A percentile compares a stretch with the other conserved stretches of the same genome.
These are phyloP conservation scores for Myathropa florea DNA, from an alignment of 2,888 invertebrate genomes.

Conservation along the genomic window DNA sequence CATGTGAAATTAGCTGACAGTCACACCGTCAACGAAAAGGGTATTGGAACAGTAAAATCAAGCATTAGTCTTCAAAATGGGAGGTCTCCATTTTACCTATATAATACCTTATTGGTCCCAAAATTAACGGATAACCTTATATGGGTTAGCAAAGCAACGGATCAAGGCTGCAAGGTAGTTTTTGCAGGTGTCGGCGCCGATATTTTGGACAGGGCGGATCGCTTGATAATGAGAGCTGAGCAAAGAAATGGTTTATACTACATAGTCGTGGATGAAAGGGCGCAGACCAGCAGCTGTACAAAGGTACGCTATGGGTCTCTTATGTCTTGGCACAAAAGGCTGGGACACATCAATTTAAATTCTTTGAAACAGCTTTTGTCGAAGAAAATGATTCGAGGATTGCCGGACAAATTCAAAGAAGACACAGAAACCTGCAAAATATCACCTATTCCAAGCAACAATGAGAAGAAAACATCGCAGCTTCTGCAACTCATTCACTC, in stretches of 20 bases:
- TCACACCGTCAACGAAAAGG: not conserved
- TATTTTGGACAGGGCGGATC: no score
- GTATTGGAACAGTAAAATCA: not conserved
- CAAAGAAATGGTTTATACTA: no score
- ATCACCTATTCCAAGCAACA: no score
- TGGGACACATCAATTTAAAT: constrained; percentile 12
- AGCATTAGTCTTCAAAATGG: no score
- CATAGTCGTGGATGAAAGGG: no score
- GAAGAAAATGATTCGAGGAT: constrained; percentile 17
- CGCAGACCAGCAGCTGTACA: no score
- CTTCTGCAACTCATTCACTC: not conserved
- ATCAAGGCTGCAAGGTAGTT: not conserved
- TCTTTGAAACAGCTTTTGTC: constrained; percentile 3
- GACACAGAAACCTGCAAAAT: no score
- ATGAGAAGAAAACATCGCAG: not conserved
- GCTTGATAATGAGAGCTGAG: not conserved
- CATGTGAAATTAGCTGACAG: not conserved
- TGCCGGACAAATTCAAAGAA: constrained; percentile 21
- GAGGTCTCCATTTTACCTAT: no score
- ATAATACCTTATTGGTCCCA: not conserved
- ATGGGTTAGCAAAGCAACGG: not conserved
- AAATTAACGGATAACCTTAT: not conserved
- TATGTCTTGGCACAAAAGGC: constrained; percentile 8
- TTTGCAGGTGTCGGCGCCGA: no score
- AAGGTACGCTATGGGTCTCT: constrained; percentile 1